Evolutionary conservation across 92 coral and sea anemone genomes (phyloP), one percentile per base, ranked within the genome.

Genomic region (Umimayanthus chanpuru): DNA sequence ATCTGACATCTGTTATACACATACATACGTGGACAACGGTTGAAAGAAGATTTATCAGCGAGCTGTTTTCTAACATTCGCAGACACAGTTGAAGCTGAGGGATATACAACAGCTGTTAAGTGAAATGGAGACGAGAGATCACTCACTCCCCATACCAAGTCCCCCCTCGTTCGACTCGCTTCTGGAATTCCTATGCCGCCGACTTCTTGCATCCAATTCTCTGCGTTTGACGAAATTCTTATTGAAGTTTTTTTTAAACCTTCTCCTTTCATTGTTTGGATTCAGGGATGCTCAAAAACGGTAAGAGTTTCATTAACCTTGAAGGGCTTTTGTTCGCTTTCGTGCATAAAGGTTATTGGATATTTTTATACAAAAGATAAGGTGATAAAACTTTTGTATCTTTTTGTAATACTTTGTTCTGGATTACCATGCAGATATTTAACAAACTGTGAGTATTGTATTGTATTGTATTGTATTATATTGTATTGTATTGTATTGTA

Each of bases 211-310:
- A 8, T 85, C 88, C 23, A 73, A 56, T 49, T 82, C 89, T 64
- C 74, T 79, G 44, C 79, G 47, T 79, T 14, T 91, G 23, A 80
- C 89, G 21, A 85, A 81, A 76, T 15, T 73, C 8, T 56, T 74
- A 11, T 81, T 89, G 21, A 79, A 71, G 9, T 38, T 88, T 15
- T 36, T 91, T 39, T 6, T 91, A 61, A 89, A 85, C n/a, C 40
- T 88, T 18, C 30, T 91, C 7, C 80, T 91, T 61, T 91, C 87
- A 25, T 73, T 91, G 10, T 28, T 91, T 38, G 94, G 94, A 26
- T 89, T 91, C 73, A 85, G 76, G 74, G 89, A 86, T 64, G 94
- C 91, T 50, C 94, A 91, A 76, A 65, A 74, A 74, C 89, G 94
- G 94, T 91, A 82, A 47, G 86, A 6, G 44, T 61, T 61, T 16